These are phyloP conservation scores for Patiria miniata DNA, from an alignment of 35 echinoderm and acorn worm species.

Conservation along the genomic window DNA sequence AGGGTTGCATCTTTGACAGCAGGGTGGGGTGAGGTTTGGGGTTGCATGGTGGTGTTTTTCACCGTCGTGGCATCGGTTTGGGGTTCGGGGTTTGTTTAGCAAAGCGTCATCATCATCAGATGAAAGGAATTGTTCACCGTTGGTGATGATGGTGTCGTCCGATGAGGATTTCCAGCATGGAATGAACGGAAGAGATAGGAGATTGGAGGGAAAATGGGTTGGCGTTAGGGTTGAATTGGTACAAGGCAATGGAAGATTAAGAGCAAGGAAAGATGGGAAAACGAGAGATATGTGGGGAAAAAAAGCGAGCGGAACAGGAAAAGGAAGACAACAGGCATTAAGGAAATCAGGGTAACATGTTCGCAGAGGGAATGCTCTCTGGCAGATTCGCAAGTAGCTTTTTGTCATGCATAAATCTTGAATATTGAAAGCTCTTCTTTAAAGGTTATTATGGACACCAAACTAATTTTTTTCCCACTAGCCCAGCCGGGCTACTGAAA, in stretches of 20 bases:
- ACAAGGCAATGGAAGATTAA: neutral
- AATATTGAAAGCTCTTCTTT: neutral
- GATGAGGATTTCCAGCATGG: neutral
- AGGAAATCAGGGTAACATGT: constrained; percentile 3
- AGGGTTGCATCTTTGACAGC: constrained; percentile 30
- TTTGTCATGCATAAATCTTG: neutral
- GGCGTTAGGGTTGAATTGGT: neutral
- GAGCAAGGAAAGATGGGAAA: neutral
- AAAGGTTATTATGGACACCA: neutral
- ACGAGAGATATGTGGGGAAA: neutral
- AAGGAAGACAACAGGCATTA: neutral
- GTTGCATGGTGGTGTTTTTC: neutral
- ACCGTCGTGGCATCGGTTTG: neutral
- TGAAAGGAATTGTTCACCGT: constrained; percentile 3
- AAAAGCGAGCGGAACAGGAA: neutral
- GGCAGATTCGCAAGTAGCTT: too few relatives aligned
- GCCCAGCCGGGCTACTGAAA: too few relatives aligned
- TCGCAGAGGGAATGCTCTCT: neutral
- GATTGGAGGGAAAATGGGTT: too few relatives aligned
- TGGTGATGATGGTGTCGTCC: neutral
- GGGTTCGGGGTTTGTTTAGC: neutral
- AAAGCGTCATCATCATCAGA: neutral
- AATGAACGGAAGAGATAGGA: too few relatives aligned
- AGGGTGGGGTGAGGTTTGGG: constrained; percentile 23
- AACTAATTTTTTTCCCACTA: neutral